A percentile compares a stretch with the other conserved stretches of the same genome.
phyloP scores from a whole-genome alignment of 2,888 invertebrate genomes.

The Leptopilina syphax region DNA sequence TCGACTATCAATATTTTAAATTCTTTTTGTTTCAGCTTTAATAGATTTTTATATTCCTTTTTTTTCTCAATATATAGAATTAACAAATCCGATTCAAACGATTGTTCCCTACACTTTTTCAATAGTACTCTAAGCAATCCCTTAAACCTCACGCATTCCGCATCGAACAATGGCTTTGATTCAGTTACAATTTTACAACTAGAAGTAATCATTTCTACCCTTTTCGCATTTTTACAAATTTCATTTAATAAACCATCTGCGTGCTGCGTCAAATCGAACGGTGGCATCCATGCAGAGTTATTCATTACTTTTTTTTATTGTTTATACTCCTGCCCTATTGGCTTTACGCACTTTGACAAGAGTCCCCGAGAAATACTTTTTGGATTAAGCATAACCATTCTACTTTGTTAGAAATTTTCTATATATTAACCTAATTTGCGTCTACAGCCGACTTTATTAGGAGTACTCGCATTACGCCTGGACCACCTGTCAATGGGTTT shows the following conservation, averaged over 20 bases:
- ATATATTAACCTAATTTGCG: no score
- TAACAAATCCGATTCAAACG: not conserved
- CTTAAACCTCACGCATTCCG: not conserved
- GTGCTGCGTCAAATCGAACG: not conserved
- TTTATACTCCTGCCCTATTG: no score
- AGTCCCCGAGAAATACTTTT: no score
- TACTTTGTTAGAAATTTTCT: no score
- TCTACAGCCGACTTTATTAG: no score
- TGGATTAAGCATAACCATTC: no score
- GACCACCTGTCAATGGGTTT: no score
- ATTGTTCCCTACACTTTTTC: slow-evolving; percentile 5
- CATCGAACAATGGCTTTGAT: slow-evolving; percentile 9
- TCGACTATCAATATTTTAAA: not conserved
- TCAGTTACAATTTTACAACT: not conserved
- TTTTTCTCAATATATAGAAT: slow-evolving; percentile 12
- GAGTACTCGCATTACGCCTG: no score
- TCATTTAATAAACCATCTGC: not conserved
- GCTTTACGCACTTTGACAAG: no score
- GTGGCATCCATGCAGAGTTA: slow-evolving; percentile 26
- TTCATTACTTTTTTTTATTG: slow-evolving; percentile 7
- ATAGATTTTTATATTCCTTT: slow-evolving; percentile 11
- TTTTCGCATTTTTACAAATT: not conserved
- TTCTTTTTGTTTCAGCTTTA: slow-evolving; percentile 1
- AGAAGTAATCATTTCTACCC: not conserved
- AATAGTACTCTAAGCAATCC: not conserved